Evolutionary conservation across 2,797 vertebrate genomes (phyloP).

Genomic region (Hafferia zeledoni): DNA sequence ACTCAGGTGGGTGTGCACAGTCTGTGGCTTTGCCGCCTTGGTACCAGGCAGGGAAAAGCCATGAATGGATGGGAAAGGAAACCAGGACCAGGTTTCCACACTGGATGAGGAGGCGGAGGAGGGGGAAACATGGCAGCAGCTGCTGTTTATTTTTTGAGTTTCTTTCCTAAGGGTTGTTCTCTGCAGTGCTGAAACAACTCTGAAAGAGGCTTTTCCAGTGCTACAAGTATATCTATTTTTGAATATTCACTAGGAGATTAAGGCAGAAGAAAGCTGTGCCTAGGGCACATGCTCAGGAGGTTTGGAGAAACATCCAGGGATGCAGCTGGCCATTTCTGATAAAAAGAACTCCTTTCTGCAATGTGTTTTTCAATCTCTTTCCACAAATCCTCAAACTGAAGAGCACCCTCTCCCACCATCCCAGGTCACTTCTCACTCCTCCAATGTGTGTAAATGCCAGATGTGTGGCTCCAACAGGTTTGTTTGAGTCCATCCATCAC

Average conservation of each 20-base stretch:
- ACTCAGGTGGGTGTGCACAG: fast-evolving
- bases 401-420: background rate
- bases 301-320: constrained; percentile 3
- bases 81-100: background rate
- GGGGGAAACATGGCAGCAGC: constrained; percentile 38
- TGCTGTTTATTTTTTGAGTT: constrained; percentile 63
- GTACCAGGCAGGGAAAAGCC: background rate
- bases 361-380: background rate
- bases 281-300: constrained; percentile 15
- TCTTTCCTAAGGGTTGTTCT: constrained; percentile 63
- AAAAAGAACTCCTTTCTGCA: background rate
- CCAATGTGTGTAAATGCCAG: fast-evolving
- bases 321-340: constrained; percentile 26
- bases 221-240: constrained; percentile 64
- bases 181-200: constrained; percentile 60
- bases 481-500: background rate
- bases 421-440: background rate
- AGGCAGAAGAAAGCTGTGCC: constrained; percentile 26
- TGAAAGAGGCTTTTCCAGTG: constrained; percentile 62
- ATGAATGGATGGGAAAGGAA: background rate
- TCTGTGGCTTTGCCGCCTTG: background rate
- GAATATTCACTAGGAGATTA: constrained; percentile 60
- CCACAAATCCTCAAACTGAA: background rate
- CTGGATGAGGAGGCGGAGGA: background rate
- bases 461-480: background rate